Conservation (phyloP, 1,140 invertebrate genomes). For the Heliconius congener region DNA sequence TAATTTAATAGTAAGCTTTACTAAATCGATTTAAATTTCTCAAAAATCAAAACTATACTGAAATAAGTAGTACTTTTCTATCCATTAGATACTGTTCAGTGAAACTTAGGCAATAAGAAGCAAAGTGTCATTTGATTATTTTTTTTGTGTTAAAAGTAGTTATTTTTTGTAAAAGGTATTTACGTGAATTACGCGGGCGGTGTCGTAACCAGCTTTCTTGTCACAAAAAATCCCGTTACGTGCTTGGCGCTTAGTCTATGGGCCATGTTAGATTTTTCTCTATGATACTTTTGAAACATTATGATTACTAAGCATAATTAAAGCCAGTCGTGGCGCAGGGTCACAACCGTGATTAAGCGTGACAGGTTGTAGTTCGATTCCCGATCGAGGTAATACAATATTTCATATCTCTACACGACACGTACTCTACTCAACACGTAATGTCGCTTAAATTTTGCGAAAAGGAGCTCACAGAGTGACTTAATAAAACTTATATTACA, state of each 20-base stretch:
- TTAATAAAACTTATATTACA: too few relatives aligned
- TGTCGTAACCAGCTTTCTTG: constrained; percentile 25
- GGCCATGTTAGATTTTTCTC: background rate
- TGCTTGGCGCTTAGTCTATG: background rate
- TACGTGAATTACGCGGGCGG: constrained; percentile 22
- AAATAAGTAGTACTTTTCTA: background rate
- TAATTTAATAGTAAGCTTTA: too few relatives aligned
- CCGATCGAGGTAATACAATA: too few relatives aligned
- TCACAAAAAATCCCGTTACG: constrained; percentile 15
- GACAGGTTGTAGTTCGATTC: too few relatives aligned
- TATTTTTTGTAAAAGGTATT: constrained; percentile 28
- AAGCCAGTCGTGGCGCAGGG: too few relatives aligned
- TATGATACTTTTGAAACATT: background rate
- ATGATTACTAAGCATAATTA: too few relatives aligned
- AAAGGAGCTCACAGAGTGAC: too few relatives aligned
- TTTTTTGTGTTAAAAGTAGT: background rate
- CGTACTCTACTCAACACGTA: too few relatives aligned
- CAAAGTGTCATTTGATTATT: background rate
- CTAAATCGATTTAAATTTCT: background rate
- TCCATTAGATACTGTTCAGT: background rate
- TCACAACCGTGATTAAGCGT: too few relatives aligned
- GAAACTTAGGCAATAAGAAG: background rate
- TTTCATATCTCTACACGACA: too few relatives aligned
- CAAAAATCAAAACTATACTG: background rate
- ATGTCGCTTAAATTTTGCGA: too few relatives aligned